These are phyloP conservation scores for Onthophagus taurus DNA, from an alignment of 1,140 invertebrate species.

Conservation along the genomic window DNA sequence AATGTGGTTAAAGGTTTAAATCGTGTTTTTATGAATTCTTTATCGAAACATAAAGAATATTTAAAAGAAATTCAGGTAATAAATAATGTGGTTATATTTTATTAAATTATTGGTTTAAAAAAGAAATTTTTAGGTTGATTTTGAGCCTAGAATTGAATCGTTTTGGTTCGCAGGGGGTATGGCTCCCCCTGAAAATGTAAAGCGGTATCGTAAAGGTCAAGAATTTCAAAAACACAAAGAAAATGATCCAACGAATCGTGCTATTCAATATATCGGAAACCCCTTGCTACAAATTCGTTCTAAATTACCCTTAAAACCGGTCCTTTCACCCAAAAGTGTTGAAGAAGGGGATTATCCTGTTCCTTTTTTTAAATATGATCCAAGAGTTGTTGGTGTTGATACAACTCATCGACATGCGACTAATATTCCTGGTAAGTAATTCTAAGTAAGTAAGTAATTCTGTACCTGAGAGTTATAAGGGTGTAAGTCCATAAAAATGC, in stretches of 20 bases:
- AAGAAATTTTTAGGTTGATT: slow-evolving; percentile 47
- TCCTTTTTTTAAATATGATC: slow-evolving; percentile 47
- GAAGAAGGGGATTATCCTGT: slow-evolving; percentile 45
- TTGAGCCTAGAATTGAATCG: slow-evolving; percentile 64
- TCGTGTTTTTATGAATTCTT: slow-evolving; percentile 48
- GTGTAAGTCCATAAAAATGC: too few species aligned
- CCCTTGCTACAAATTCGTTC: slow-evolving; percentile 55
- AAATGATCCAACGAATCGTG: slow-evolving; percentile 48
- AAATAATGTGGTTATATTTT: slow-evolving; percentile 2
- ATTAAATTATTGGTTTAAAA: slow-evolving; percentile 12
- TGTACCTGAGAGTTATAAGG: too few species aligned
- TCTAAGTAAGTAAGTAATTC: too few species aligned
- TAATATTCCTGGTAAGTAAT: slow-evolving; percentile 57
- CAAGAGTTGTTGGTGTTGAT: slow-evolving; percentile 45
- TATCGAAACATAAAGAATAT: slow-evolving; percentile 48
- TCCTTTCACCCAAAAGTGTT: slow-evolving; percentile 48
- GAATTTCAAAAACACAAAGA: slow-evolving; percentile 36
- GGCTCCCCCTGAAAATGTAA: slow-evolving; percentile 41
- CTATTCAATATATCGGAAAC: slow-evolving; percentile 54
- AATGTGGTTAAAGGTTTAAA: slow-evolving; percentile 52
- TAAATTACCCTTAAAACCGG: slow-evolving; percentile 49
- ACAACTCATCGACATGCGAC: slow-evolving; percentile 47
- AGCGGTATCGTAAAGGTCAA: slow-evolving; percentile 25
- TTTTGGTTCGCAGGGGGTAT: slow-evolving; percentile 70
- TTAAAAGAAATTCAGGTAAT: slow-evolving; percentile 51